Percentiles rank a stretch among this genome's conserved stretches.
Evolutionary conservation across 1,140 invertebrate species (phyloP).

Genomic region (Euwallacea similis): DNA sequence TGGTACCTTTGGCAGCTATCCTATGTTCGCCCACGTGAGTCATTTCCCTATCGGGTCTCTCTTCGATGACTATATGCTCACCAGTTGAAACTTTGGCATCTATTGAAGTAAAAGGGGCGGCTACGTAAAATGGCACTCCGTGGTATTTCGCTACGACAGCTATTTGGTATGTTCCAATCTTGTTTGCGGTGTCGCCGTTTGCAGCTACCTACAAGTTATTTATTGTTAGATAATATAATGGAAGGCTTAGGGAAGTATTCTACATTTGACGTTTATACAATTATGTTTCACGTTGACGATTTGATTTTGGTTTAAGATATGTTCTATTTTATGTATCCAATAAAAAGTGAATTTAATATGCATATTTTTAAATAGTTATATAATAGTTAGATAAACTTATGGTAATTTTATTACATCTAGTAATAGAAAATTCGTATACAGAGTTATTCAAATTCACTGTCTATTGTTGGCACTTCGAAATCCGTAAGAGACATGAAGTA

Average conservation of each 20-base stretch:
- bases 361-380: too few relatives aligned
- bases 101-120: conserved; percentile 90
- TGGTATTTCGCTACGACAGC: conserved; percentile 91
- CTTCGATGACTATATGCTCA: conserved; percentile 90
- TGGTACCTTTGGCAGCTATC: conserved; percentile 79
- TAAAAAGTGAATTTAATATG: too few relatives aligned
- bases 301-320: too few relatives aligned
- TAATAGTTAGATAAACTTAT: too few relatives aligned
- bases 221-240: background rate
- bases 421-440: too few relatives aligned
- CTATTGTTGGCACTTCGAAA: too few relatives aligned
- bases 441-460: too few relatives aligned
- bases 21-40: conserved; percentile 79
- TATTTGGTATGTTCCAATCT: conserved; percentile 98
- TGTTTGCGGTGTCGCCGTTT: conserved; percentile 99
- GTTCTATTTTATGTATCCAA: too few relatives aligned
- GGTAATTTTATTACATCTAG: too few relatives aligned
- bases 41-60: conserved; percentile 87
- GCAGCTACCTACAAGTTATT: conserved; percentile 66
- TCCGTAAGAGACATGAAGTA: too few relatives aligned
- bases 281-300: background rate
- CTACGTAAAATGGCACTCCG: conserved; percentile 92
- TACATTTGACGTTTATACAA: too few relatives aligned
- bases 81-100: conserved; percentile 81
- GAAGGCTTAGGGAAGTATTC: too few relatives aligned